Base-by-base conservation (phyloP, 2,797 vertebrate species). In the Brachyalestes nurse region DNA sequence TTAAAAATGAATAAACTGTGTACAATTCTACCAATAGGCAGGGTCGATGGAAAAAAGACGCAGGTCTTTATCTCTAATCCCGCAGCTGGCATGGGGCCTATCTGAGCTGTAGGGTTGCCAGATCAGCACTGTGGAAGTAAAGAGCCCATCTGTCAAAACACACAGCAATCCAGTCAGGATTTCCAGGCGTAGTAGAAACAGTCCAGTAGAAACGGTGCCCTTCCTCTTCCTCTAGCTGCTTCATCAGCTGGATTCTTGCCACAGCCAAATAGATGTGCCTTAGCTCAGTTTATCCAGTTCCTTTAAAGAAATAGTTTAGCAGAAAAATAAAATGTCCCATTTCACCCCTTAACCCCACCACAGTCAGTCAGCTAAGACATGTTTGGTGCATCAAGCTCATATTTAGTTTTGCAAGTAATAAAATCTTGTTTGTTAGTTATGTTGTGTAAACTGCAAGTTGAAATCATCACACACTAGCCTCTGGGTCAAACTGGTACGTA, bases 131-230 rank as follows among this genome's bases (percentile, higher is more conserved):
- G 40, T 74, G 69, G 62, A 58, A 76, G 77, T 77, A 75, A 81
- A 85, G 62, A 14, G 57, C 53, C 42, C 69, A 77, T 81, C 85
- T 86, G 84, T 86, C 77, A 60, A 87, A 88, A 88, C 87, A 88
- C 82, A 82, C 62, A 83, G 21, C 6, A 73, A 80, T 62, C 77
- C 80, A 75, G 77, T 85, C 64, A 51, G 86, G 84, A 87, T 86
- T 85, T 83, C 77, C 83, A 84, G 34, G 60, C 67, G 4, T 79
- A 82, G 84, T 83, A 83, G 87, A 85, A 60, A 75, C 75, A 61
- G 53, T 72, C 78, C 75, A 21, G 62, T 57, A 34, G 45, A 47
- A 47, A 47, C 12, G 45, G 12, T 51, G 19, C 42, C 7, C 42
- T 3, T 23, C 8, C 42, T 23, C 17, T 79, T 84, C 72, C 75